These are phyloP conservation scores for Auanema freiburgensis DNA, from an alignment of 2,888 invertebrate genomes.

Conservation along the genomic window DNA sequence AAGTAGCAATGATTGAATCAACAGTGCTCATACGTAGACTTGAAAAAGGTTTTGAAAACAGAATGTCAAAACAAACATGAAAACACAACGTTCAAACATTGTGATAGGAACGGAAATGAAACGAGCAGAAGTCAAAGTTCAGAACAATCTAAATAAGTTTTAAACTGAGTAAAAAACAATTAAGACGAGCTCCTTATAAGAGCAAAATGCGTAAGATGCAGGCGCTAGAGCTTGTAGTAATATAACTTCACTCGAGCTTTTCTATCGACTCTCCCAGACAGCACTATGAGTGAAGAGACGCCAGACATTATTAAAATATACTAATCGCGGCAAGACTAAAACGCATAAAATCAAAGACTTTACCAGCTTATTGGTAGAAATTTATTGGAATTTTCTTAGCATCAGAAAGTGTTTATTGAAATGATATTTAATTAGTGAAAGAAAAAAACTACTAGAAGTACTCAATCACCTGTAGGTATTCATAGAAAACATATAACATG, in stretches of 20 bases:
- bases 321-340: no score
- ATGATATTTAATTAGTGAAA: no score
- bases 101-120: background rate
- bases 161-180: background rate
- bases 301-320: no score
- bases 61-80: background rate
- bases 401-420: no score
- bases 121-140: background rate
- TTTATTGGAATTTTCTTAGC: no score
- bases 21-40: background rate
- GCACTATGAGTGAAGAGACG: background rate
- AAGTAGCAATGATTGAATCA: background rate
- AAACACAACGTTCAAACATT: background rate
- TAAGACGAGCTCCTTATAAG: background rate
- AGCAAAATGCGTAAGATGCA: background rate
- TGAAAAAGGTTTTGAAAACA: background rate
- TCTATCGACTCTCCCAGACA: background rate
- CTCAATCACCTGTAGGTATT: no score
- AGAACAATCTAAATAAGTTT: background rate
- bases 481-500: background rate
- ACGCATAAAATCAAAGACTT: no score
- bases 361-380: no score
- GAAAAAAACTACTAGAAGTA: no score
- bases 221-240: background rate
- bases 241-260: background rate